Base-by-base conservation (phyloP, 2,113 vertebrate species). In the Caretta caretta region DNA sequence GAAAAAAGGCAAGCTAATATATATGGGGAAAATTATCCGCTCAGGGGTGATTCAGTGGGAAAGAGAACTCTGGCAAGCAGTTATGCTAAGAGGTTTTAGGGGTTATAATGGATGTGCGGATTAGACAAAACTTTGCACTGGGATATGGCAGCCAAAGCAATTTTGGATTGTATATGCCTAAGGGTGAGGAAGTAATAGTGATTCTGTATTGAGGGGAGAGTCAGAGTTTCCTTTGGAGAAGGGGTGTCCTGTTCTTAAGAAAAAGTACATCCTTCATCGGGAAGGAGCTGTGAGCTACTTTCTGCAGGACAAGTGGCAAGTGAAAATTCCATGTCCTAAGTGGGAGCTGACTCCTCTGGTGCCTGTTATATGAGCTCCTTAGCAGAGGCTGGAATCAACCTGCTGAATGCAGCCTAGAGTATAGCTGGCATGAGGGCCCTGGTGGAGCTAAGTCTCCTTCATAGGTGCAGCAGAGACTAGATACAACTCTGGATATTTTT, bases 1-100 rank as follows among this genome's bases (percentile, higher is more conserved):
- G 90, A 95, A 90, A 38, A 86, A 83, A 31, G 0, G 29, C 88
- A 65, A 83, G 56, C 2, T 2, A 78, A 84, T 93, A 87, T 65
- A 42, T 92, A 94, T 88, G 72, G 83, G 88, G 87, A 92, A 94
- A 94, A 91, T 78, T 69, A 83, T 82, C 76, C 80, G 54, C 50
- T 53, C 87, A 88, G 54, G 4, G 57, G 38, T 88, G 53, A 85
- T 83, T 78, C 62, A 72, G 38, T 78, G 75, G 17, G n/a, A 59
- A 83, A 46, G 54, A 83, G 81, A 91, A 82, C 24, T 46, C 48
- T 87, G 35, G 46, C 49, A 54, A 57, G 56, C 29, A 83, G 79
- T 54, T 57, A 50, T 50, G 50, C 42, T 69, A 79, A 82, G 29
- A 88, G 29, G 78, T 85, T 72, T 72, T 62, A 57, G 20, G 86